phyloP scores from a whole-genome alignment of 2,888 invertebrate species.

The Amphipoea oculea region DNA sequence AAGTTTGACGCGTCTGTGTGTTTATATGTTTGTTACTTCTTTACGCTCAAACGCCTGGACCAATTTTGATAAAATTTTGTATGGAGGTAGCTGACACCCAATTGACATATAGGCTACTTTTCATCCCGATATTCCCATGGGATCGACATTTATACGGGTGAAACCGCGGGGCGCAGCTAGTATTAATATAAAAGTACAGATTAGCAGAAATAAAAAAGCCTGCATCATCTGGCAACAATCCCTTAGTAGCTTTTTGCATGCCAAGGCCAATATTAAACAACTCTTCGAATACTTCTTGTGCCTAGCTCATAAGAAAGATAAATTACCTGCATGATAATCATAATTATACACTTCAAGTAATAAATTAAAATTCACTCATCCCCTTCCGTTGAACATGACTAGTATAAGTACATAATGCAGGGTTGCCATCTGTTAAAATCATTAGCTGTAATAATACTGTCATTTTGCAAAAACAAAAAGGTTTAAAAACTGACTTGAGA shows the following conservation, averaged over 20 bases:
- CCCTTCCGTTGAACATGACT: conserved; percentile 41
- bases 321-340: conserved; percentile 46
- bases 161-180: no score
- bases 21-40: no score
- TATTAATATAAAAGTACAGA: not conserved
- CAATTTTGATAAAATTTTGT: no score
- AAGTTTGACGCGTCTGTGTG: no score
- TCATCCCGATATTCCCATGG: no score
- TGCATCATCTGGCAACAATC: not conserved
- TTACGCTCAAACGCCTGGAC: no score
- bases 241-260: conserved; percentile 6
- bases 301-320: conserved; percentile 52
- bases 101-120: no score
- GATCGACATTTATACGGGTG: no score
- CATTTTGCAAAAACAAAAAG: not conserved
- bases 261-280: conserved; percentile 20
- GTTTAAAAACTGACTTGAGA: not conserved
- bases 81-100: no score
- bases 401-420: conserved; percentile 52
- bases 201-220: not conserved
- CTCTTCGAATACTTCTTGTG: conserved; percentile 21
- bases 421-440: conserved; percentile 35
- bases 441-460: conserved; percentile 16
- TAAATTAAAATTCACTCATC: conserved; percentile 65
- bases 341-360: conserved; percentile 55